Percentiles rank a stretch among this genome's conserved stretches.
These are phyloP conservation scores for Xestia xanthographa DNA, from an alignment of 2,888 invertebrate genomes.

Conservation along the genomic window DNA sequence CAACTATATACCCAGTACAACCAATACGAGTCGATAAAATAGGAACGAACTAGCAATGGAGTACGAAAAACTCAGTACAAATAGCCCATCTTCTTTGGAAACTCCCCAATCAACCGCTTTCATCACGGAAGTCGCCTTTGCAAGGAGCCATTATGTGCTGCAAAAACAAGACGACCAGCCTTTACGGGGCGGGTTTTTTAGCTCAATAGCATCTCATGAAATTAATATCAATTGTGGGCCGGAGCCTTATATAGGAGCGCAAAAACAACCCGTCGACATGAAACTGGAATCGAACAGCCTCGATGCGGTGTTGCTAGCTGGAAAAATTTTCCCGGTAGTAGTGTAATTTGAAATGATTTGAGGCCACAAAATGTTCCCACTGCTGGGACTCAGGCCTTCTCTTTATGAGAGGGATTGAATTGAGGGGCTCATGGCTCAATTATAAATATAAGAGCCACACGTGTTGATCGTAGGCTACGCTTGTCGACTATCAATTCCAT, in stretches of 20 bases:
- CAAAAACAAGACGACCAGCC: slow-evolving; percentile 55
- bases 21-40: slow-evolving; percentile 21
- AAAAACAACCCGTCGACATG: slow-evolving; percentile 61
- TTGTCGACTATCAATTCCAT: neutral
- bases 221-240: slow-evolving; percentile 85
- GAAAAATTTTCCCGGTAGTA: slow-evolving; percentile 1
- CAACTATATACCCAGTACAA: slow-evolving; percentile 6
- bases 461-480: neutral
- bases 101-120: slow-evolving; percentile 59
- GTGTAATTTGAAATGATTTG: neutral
- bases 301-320: slow-evolving; percentile 39
- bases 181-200: slow-evolving; percentile 72
- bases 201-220: slow-evolving; percentile 80
- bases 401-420: too few species aligned
- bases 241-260: slow-evolving; percentile 72
- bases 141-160: slow-evolving; percentile 43
- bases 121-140: slow-evolving; percentile 52
- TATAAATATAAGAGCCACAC: neutral
- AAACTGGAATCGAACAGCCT: slow-evolving; percentile 54
- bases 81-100: slow-evolving; percentile 43
- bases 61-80: slow-evolving; percentile 43
- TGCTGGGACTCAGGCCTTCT: too few species aligned
- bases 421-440: too few species aligned
- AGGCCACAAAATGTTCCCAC: too few species aligned
- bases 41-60: slow-evolving; percentile 14